Evolutionary conservation across 1,140 invertebrate genomes (phyloP), one percentile per base, ranked within the genome.

Genomic region (Eueides isabella): DNA sequence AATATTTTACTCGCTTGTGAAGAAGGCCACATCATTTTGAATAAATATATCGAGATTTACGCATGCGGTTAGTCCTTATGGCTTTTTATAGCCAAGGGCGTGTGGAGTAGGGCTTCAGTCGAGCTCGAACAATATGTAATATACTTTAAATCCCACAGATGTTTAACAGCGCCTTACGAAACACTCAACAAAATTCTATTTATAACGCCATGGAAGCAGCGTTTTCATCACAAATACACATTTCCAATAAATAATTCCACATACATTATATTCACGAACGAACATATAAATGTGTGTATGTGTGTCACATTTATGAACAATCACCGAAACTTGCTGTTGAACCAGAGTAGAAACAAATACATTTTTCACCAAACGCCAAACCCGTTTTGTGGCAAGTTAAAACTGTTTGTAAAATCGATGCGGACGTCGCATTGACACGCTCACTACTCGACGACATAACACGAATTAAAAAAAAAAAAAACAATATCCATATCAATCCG

Each of bases 21-120:
- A 4, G 90, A 85, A 11, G 91, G 91, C 91, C 91, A 93, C 90
- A 92, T 92, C 90, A 93, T 93, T 76, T 88, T 92, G 76, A 72
- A 64, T 72, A 33, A 55, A 74, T 65, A 66, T 78, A 78, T 66
- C 5, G 35, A 41, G 64, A 68, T 72, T 71, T 69, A 73, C 71
- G 74, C 69, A 71, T 72, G 67, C 61, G 73, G 77, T 67, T 35
- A 76, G 68, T 44, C 38, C 67, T 65, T 61, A 61, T 64, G 61
- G 66, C 66, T 80, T 63, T 76, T 67, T 65, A 35, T 65, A 64
- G 35, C 48, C 68, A 69, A 78, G 63, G 75, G 69, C 75, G 75
- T 72, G 44, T 64, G 33, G 16, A 69, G 72, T 74, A 75, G 30
- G 70, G 77, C 75, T 78, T 80, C 80, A 61, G 61, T 61, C 44